phyloP scores from a whole-genome alignment of 2,797 vertebrate genomes.

The Pempheris klunzingeri region DNA sequence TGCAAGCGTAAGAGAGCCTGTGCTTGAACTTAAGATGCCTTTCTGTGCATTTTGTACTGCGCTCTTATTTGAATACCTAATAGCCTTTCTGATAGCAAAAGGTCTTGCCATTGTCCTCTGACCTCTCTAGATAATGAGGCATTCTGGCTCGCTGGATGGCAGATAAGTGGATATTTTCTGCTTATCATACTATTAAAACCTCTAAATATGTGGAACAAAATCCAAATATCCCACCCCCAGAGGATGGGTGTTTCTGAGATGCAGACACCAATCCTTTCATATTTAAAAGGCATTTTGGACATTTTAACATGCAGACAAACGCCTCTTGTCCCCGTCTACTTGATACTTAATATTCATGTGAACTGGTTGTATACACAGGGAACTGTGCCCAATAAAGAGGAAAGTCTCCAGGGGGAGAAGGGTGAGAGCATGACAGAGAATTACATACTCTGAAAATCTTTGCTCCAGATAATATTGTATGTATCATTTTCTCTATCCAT shows the following conservation, averaged over 20 bases:
- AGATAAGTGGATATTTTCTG: constrained; percentile 1
- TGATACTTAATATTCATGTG: constrained; percentile 4
- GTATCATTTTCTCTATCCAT: constrained; percentile 43
- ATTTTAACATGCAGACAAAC: neutral
- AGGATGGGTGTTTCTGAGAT: neutral
- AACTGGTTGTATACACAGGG: neutral
- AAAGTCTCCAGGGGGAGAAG: neutral
- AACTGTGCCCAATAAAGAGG: constrained; percentile 7
- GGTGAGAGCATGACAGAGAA: neutral
- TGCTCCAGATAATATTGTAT: constrained; percentile 27
- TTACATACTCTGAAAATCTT: constrained; percentile 10
- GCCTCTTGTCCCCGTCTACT: neutral
- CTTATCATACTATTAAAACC: constrained; percentile 1
- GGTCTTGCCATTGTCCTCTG: constrained; percentile 35
- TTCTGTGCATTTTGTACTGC: constrained; percentile 1
- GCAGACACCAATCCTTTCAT: neutral
- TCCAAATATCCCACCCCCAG: neutral
- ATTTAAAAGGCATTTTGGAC: neutral
- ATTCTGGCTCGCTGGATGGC: neutral
- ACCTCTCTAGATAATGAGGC: constrained; percentile 55
- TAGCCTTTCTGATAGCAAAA: constrained; percentile 23
- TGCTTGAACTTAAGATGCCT: constrained; percentile 2
- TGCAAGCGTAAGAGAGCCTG: constrained; percentile 1
- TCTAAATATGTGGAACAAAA: constrained; percentile 12
- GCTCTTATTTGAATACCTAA: constrained; percentile 25